Conservation (phyloP, 2,888 invertebrate genomes). For the Phoenoteleia sp. region DNA sequence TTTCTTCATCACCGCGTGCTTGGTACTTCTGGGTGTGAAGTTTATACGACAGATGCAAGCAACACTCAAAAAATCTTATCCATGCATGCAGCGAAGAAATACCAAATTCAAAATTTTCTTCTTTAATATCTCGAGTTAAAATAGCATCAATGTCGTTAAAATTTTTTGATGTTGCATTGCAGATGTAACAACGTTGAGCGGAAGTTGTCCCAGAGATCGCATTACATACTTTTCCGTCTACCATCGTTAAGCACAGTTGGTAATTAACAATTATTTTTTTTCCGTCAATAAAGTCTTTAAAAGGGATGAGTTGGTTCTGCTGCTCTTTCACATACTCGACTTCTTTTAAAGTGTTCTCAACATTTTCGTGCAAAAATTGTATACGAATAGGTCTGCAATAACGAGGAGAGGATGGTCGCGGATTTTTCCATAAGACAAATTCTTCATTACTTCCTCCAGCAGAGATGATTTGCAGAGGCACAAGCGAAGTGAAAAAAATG, state of each 20-base stretch:
- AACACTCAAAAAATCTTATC: constrained; percentile 27
- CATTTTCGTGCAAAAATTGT: constrained; percentile 24
- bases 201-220: constrained; percentile 1
- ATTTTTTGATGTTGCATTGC: constrained; percentile 27
- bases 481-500: constrained; percentile 53
- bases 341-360: constrained; percentile 28
- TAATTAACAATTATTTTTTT: constrained; percentile 24
- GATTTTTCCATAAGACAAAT: constrained; percentile 40
- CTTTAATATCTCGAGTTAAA: constrained; percentile 14
- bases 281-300: constrained; percentile 10
- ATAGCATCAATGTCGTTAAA: constrained; percentile 25
- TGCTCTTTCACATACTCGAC: constrained; percentile 2
- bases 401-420: constrained; percentile 2
- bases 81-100: constrained; percentile 23
- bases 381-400: constrained; percentile 18
- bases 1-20: constrained; percentile 20
- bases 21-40: constrained; percentile 8
- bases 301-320: constrained; percentile 19
- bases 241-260: constrained; percentile 21
- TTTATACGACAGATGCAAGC: constrained; percentile 18
- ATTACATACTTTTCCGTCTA: constrained; percentile 7
- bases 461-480: constrained; percentile 23
- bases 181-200: constrained; percentile 18
- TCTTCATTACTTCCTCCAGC: constrained; percentile 22
- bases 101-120: constrained; percentile 21